Conservation (phyloP, 92 coral and sea anemone genomes). For the Umimayanthus kanabou region DNA sequence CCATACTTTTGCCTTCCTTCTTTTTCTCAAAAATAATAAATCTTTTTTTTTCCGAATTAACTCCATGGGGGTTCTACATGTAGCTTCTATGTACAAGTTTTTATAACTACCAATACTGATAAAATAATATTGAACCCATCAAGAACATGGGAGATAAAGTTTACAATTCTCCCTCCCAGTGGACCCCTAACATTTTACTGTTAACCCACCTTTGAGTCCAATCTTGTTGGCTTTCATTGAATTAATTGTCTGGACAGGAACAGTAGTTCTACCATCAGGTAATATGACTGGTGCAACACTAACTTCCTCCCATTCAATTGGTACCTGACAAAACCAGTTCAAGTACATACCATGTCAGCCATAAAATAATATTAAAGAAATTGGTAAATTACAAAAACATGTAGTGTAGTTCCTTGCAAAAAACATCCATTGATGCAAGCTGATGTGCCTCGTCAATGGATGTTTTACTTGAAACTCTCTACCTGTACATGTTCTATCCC, state of each 20-base stretch:
- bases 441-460: neutral
- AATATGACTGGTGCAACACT: slow-evolving; percentile 87
- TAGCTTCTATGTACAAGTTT: too few species aligned
- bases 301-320: slow-evolving; percentile 95
- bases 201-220: slow-evolving; percentile 87
- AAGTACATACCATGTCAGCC: neutral
- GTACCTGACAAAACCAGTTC: slow-evolving; percentile 65
- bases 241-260: slow-evolving; percentile 85
- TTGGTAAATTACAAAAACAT: neutral
- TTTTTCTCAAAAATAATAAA: too few species aligned
- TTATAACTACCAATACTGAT: neutral
- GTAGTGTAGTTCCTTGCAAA: neutral
- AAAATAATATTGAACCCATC: neutral
- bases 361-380: neutral
- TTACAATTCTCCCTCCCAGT: neutral
- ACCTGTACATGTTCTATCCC: neutral
- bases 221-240: slow-evolving; percentile 96
- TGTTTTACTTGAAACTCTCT: neutral
- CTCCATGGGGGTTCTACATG: too few species aligned
- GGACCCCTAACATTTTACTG: neutral
- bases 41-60: too few species aligned
- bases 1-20: too few species aligned
- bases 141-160: neutral
- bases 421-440: neutral
- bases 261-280: slow-evolving; percentile 97